Conservation (phyloP, 2,888 invertebrate genomes). For the Electrophaes corylata region DNA sequence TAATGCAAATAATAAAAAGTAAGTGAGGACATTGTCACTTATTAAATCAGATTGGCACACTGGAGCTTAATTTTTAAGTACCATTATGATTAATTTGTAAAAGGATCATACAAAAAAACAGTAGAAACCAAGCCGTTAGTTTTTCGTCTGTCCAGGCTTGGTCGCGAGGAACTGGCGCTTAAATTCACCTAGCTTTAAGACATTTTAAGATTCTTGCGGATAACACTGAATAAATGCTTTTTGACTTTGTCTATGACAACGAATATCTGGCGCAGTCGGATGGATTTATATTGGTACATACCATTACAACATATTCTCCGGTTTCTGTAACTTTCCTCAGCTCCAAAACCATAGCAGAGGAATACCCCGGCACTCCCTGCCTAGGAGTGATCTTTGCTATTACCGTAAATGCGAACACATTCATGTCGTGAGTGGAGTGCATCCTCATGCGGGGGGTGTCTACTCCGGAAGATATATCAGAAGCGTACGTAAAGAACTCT, state of each 20-base stretch:
- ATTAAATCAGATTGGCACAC: too few species aligned
- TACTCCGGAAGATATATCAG: slow-evolving; percentile 33
- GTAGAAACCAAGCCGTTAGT: too few species aligned
- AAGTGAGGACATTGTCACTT: not conserved
- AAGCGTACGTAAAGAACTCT: slow-evolving; percentile 42
- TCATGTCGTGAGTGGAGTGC: slow-evolving; percentile 50
- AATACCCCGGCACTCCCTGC: slow-evolving; percentile 44
- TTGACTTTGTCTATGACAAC: too few species aligned
- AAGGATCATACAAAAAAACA: too few species aligned
- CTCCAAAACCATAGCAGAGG: slow-evolving; percentile 46
- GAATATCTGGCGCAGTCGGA: not conserved
- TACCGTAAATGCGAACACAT: slow-evolving; percentile 43
- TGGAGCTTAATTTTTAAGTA: too few species aligned
- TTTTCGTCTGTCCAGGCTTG: too few species aligned
- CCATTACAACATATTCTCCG: slow-evolving; percentile 52
- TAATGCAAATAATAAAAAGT: too few species aligned
- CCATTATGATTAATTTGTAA: too few species aligned
- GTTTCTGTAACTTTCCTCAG: slow-evolving; percentile 43
- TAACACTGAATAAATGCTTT: too few species aligned
- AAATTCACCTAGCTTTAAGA: too few species aligned
- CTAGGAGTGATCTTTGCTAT: slow-evolving; percentile 36
- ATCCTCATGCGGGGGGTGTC: slow-evolving; percentile 42
- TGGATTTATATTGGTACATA: slow-evolving; percentile 36
- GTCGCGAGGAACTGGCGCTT: too few species aligned
- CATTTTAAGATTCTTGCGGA: too few species aligned